Evolutionary conservation across 2,888 invertebrate genomes (phyloP).

Genomic region (Apodemia duryi): DNA sequence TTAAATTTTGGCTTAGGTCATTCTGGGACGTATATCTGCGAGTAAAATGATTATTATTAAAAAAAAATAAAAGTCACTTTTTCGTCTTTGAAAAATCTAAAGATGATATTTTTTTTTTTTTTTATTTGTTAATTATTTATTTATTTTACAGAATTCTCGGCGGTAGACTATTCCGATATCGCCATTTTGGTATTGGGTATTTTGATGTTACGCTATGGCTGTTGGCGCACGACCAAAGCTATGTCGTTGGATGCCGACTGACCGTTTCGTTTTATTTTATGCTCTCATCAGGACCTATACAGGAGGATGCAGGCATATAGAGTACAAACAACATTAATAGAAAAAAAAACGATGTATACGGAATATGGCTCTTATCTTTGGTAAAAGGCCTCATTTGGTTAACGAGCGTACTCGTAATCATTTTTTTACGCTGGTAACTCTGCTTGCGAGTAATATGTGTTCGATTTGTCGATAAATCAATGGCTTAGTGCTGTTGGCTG

Average conservation of each 20-base stretch:
- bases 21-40: no score
- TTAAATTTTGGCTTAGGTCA: no score
- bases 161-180: slow-evolving; percentile 21
- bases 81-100: no score
- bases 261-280: slow-evolving; percentile 71
- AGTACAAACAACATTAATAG: neutral
- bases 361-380: neutral
- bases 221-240: slow-evolving; percentile 68
- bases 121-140: no score
- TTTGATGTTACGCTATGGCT: slow-evolving; percentile 39
- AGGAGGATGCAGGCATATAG: slow-evolving; percentile 39
- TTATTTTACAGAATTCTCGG: neutral
- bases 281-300: slow-evolving; percentile 65
- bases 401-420: neutral
- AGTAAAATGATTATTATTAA: no score
- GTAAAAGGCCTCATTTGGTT: neutral
- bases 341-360: neutral
- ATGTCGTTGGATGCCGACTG: slow-evolving; percentile 55
- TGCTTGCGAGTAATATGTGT: no score
- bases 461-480: no score
- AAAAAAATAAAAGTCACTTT: no score
- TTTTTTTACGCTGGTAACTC: no score
- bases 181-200: slow-evolving; percentile 27
- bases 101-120: no score
- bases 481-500: no score